Conservation (phyloP, 1,140 invertebrate species). For the Planococcus citri region DNA sequence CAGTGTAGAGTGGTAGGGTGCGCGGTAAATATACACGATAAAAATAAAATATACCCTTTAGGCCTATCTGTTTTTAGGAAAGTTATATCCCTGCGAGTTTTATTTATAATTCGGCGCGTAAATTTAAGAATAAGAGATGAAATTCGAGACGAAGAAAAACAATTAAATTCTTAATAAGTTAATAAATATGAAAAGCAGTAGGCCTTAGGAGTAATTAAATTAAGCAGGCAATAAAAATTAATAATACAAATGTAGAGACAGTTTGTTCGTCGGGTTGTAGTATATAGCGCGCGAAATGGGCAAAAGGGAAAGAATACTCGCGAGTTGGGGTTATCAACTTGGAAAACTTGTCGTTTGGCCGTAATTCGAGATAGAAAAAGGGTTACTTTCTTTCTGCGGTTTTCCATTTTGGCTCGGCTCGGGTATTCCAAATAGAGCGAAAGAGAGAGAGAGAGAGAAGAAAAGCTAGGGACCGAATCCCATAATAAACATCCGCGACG, state of each 20-base stretch:
- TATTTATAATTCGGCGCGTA: constrained; percentile 20
- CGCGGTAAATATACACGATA: background rate
- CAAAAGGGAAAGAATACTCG: background rate
- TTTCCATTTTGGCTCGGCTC: background rate
- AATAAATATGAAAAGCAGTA: constrained; percentile 19
- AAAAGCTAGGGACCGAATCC: too few relatives aligned
- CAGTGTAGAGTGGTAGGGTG: too few relatives aligned
- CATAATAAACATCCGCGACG: constrained; percentile 20
- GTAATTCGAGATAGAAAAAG: constrained; percentile 15
- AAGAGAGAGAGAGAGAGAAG: background rate
- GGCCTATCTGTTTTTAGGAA: constrained; percentile 12
- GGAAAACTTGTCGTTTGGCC: constrained; percentile 13
- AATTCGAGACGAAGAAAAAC: constrained; percentile 16
- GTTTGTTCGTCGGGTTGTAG: background rate
- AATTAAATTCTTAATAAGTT: constrained; percentile 21
- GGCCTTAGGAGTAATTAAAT: constrained; percentile 12
- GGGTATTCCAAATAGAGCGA: background rate
- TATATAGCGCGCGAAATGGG: background rate
- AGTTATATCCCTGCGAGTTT: constrained; percentile 8
- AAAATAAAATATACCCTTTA: constrained; percentile 21
- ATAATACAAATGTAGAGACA: constrained; percentile 19
- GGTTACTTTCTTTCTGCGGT: constrained; percentile 12
- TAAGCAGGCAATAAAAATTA: constrained; percentile 19
- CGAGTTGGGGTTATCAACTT: background rate
- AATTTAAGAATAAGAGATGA: constrained; percentile 14